Conservation (phyloP, 2,113 vertebrate genomes). For the Genyomyrus donnyi region DNA sequence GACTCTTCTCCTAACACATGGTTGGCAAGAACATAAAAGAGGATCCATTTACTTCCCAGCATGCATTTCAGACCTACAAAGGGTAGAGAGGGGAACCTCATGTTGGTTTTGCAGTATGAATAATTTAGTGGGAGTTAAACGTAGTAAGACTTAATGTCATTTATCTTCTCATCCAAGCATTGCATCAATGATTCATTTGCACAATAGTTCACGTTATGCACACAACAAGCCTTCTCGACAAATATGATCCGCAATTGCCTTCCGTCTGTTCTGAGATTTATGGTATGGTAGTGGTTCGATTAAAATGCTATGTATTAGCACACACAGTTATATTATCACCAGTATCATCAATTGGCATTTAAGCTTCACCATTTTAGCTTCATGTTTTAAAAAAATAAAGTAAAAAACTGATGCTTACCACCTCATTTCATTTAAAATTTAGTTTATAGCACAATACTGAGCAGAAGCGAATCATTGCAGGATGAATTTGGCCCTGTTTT, state of each 20-base stretch:
- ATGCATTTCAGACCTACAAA: constrained; percentile 24
- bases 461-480: neutral
- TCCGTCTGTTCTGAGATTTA: too few species aligned
- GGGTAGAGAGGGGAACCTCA: constrained; percentile 10
- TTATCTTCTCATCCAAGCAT: constrained; percentile 19
- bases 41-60: constrained; percentile 42
- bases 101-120: constrained; percentile 24
- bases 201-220: constrained; percentile 24
- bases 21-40: constrained; percentile 29
- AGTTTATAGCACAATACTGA: neutral
- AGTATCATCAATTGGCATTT: neutral
- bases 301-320: constrained; percentile 22
- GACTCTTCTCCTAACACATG: constrained; percentile 27
- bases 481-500: neutral
- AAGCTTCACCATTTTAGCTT: neutral
- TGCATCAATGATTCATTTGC: constrained; percentile 34
- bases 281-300: neutral
- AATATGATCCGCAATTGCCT: constrained; percentile 3
- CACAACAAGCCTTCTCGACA: constrained; percentile 9
- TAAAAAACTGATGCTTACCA: neutral
- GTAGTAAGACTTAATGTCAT: constrained; percentile 33
- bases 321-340: constrained; percentile 21
- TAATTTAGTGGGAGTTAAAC: constrained; percentile 42
- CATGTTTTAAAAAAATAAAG: neutral
- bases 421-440: neutral